Base-by-base conservation (phyloP, 23 tunicate species). In the Ascidia mentula region DNA sequence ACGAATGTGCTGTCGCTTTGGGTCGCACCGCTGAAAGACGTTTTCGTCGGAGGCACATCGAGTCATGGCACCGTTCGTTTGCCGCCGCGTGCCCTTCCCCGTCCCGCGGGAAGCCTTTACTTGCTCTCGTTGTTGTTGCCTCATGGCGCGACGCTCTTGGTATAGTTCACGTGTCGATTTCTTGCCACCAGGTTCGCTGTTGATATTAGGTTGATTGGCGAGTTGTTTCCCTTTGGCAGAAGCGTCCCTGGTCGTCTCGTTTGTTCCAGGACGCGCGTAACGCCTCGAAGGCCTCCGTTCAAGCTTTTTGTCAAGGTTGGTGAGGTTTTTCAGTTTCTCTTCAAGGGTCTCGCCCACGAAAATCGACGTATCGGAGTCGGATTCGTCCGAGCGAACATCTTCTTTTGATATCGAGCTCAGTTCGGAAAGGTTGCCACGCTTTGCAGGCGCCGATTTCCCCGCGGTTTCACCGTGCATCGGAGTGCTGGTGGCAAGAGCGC, bases 21-120 rank as follows among this genome's bases (percentile, higher is more conserved):
- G 97, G 45, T 92, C 91, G 30, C 34, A 70, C 3, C 91, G 91
- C 33, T 45, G 59, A 40, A 89, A 93, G 46, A 93, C 80, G 39
- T 87, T 88, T 69, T 93, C 98, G 40, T 89, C 86, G 3, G 97
- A 86, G 2, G 84, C 91, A 36, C 93, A 88, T 5, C 93, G 80
- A 1, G 77, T 33, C 53, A 81, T 38, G 8, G 38, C 61, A 59
- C 73, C 45, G 17, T 39, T n/a, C 32, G 37, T 28, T 0, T 37
- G 59, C 32, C 45, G 60, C 4, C 88, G 88, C 65, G 13, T 20
- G 13, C 28, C 28, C 65, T 53, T 53, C n/a, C 24, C 61, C 32
- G 72, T n/a, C 71, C 82, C 78, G 39, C 78, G 80, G 1, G 61
- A 32, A 1, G 82, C 72, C 59, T 81, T 81, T 15, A 72, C 40